Base-by-base conservation (phyloP, 30 jellyfish, hydroid and myxozoan genomes). In the Hydra vulgaris region DNA sequence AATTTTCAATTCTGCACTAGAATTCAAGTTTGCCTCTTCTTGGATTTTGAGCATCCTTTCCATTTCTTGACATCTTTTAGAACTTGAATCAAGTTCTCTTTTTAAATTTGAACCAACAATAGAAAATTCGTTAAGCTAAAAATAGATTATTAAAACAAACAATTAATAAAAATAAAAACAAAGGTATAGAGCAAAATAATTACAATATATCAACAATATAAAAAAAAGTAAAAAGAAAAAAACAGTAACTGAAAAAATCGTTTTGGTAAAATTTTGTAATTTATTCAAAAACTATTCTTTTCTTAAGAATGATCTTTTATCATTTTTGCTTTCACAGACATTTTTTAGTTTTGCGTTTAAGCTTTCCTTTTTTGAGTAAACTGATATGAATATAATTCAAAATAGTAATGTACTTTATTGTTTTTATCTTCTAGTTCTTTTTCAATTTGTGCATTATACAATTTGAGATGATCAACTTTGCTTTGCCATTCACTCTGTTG, bases 401-500 rank as follows among this genome's bases (percentile, higher is more conserved):
- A 40, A 40, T 5, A 40, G 61, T 40, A 3, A 12, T 40, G 5
- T 79, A 84, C 98, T 86, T 87, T 81, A n/a, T 72, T 3, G 16
- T 76, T 73, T 55, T 83, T 86, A 21, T 86, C 89, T 21, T 73
- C 76, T 17, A 91, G 82, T 54, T 86, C 87, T 23, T 79, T 68
- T 17, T 77, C 76, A 8, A 85, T 55, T 21, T 74, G 77, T 8
- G 27, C 53, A 26, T 84, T 83, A 0, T 80, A 66, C 18, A 54
- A 72, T 66, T 87, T 88, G 53, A 88, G 86, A 26, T 55, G 20
- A 26, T 23, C 68, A 20, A 92, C 61, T 20, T 72, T 82, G 21
- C 85, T 92, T 27, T 83, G 85, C n/a, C 84, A 79, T 54, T 87
- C 96, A 73, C 98, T 92, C 19, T 78, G 87, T 74, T 84, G 95